A percentile compares a stretch with the other conserved stretches of the same genome.
These are phyloP conservation scores for Pammene fasciana DNA, from an alignment of 2,888 invertebrate species.

Conservation along the genomic window DNA sequence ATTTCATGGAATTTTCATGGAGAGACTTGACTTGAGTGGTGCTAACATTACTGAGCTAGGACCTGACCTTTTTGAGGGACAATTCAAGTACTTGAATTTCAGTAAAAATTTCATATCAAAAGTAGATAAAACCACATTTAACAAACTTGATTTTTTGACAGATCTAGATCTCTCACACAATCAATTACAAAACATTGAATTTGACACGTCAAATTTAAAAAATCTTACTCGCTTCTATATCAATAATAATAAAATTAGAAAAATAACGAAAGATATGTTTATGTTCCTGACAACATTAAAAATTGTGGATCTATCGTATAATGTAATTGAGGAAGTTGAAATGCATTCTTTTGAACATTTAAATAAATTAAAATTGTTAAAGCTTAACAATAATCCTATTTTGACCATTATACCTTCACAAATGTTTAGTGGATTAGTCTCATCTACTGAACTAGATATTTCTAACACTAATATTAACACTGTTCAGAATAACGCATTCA, in stretches of 20 bases:
- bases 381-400: slow-evolving; percentile 28
- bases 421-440: slow-evolving; percentile 18
- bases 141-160: slow-evolving; percentile 15
- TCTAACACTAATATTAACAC: slow-evolving; percentile 22
- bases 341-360: slow-evolving; percentile 22
- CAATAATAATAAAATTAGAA: slow-evolving; percentile 20
- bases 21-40: slow-evolving; percentile 19
- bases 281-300: not conserved
- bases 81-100: slow-evolving; percentile 17
- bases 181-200: slow-evolving; percentile 19
- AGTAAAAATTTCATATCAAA: slow-evolving; percentile 31
- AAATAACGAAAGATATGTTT: slow-evolving; percentile 20
- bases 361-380: slow-evolving; percentile 14
- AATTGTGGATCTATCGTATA: slow-evolving; percentile 27
- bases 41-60: slow-evolving; percentile 33
- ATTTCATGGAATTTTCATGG: slow-evolving; percentile 32
- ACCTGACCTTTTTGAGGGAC: slow-evolving; percentile 16
- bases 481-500: slow-evolving; percentile 19
- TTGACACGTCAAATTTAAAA: slow-evolving; percentile 14
- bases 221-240: slow-evolving; percentile 23
- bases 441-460: slow-evolving; percentile 21
- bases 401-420: slow-evolving; percentile 11
- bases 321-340: slow-evolving; percentile 17
- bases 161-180: slow-evolving; percentile 33
- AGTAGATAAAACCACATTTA: slow-evolving; percentile 31